Evolutionary conservation across 2,113 vertebrate species (phyloP), one percentile per base, ranked within the genome.

Genomic region (Mixornis gularis): DNA sequence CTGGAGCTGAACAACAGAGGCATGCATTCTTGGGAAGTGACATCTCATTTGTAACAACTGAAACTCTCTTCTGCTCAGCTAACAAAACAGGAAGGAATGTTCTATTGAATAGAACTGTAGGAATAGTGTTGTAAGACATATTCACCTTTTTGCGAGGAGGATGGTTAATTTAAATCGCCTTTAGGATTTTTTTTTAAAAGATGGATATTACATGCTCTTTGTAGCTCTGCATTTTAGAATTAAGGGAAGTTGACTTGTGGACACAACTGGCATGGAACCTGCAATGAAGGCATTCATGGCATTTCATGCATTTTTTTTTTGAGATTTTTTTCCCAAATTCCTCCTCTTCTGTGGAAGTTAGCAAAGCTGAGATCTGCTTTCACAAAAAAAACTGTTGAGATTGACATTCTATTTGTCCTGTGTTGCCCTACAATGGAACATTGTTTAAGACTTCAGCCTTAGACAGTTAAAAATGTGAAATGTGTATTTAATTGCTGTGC

Each of bases 401-500:
- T 32, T 53, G 56, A 48, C 19, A 5, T 95, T 92, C 17, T n/a
- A 0, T 89, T 96, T 96, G 93, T 89, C 53, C 51, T 89, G 73
- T 95, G 81, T 95, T 91, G 51, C 60, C 63, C 43, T 79, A 93
- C 94, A 96, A 92, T 89, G 64, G 60, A 48, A 59, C 86, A 40
- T 95, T 96, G 95, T 95, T 52, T 36, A 46, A 89, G 89, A 79
- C 86, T 92, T 79, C 78, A 92, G 91, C 78, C 38, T 69, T 81
- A 92, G 93, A 94, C 86, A 85, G 94, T 93, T 94, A 93, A 95
- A 94, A 81, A 95, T 94, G 94, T 55, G 46, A 94, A 95, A 96
- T 96, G 90, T 87, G 78, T 89, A 70, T 96, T 96, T 96, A 95
- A 96, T 92, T 94, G 91, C 89, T 87, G 8, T 92, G 70, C 36